Evolutionary conservation across 2,113 vertebrate genomes (phyloP).

Genomic region (Neogobius melanostomus): DNA sequence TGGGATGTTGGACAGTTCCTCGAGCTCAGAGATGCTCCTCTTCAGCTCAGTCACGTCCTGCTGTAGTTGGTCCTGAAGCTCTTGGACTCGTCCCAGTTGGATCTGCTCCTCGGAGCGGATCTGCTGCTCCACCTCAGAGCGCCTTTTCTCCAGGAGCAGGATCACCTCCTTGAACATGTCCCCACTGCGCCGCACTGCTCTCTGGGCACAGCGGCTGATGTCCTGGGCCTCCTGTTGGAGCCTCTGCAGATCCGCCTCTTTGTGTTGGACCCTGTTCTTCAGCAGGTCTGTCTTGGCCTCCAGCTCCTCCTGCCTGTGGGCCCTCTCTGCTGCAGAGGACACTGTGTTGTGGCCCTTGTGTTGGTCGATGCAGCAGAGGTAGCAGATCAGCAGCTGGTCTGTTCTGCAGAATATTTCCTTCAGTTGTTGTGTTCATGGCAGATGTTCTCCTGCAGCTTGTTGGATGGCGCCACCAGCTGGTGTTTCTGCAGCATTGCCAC

Average conservation of each 20-base stretch:
- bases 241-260: neutral
- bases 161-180: neutral
- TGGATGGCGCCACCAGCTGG: conserved; percentile 3
- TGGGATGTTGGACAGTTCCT: neutral
- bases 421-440: neutral
- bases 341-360: neutral
- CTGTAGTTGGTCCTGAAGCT: neutral
- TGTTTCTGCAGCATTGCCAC: neutral
- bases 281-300: neutral
- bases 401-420: neutral
- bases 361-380: neutral
- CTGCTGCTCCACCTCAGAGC: neutral
- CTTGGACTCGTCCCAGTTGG: neutral
- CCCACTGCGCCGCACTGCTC: neutral
- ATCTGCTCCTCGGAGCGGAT: neutral
- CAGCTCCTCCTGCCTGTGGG: neutral
- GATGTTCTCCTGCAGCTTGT: neutral
- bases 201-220: conserved; percentile 5
- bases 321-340: neutral
- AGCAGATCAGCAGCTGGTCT: neutral
- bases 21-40: neutral
- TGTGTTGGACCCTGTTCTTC: neutral
- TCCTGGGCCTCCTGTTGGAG: conserved; percentile 3
- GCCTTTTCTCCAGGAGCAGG: neutral
- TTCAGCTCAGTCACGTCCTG: neutral